Conservation (phyloP, 2,797 vertebrate genomes). For the Lycodopsis pacificus region DNA sequence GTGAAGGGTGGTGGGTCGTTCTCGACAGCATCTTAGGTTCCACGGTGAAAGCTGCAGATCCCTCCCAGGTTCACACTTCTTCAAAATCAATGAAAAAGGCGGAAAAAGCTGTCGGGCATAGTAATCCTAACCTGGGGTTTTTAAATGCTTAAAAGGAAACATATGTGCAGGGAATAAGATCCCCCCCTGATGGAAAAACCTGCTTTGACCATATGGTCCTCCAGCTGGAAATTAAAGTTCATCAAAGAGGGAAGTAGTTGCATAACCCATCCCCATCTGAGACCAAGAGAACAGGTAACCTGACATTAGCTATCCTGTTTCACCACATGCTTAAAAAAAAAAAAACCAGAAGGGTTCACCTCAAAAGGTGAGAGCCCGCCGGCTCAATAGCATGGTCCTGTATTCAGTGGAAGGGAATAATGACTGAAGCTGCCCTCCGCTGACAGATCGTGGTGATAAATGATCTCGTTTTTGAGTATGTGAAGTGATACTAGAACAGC, state of each 20-base stretch:
- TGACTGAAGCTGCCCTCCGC: slow-evolving; percentile 3
- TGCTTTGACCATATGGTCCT: slow-evolving; percentile 68
- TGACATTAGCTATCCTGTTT: slow-evolving; percentile 68
- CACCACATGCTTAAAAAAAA: slow-evolving; percentile 53
- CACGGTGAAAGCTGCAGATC: slow-evolving; percentile 30
- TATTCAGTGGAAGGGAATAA: slow-evolving; percentile 4
- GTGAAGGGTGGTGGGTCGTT: slow-evolving; percentile 20
- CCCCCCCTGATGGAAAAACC: slow-evolving; percentile 47
- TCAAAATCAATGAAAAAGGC: slow-evolving; percentile 50
- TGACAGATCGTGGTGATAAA: slow-evolving; percentile 1
- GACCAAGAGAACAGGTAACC: slow-evolving; percentile 49
- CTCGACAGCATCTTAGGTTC: slow-evolving; percentile 34
- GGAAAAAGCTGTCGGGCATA: slow-evolving; percentile 45
- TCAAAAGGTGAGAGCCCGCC: slow-evolving; percentile 49
- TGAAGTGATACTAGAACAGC: slow-evolving; percentile 5
- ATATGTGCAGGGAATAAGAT: slow-evolving; percentile 70
- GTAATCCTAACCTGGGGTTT: slow-evolving; percentile 64
- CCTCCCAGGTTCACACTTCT: slow-evolving; percentile 23
- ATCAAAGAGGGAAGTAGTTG: slow-evolving; percentile 59
- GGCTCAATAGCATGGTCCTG: neutral
- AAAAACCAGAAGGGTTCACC: slow-evolving; percentile 34
- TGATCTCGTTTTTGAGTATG: neutral
- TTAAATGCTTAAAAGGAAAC: slow-evolving; percentile 73
- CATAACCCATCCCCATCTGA: slow-evolving; percentile 67
- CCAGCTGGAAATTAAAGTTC: slow-evolving; percentile 66